Percentiles rank a stretch among this genome's conserved stretches.
Conservation (phyloP, 2,888 invertebrate species). For the Leucoma salicis region DNA sequence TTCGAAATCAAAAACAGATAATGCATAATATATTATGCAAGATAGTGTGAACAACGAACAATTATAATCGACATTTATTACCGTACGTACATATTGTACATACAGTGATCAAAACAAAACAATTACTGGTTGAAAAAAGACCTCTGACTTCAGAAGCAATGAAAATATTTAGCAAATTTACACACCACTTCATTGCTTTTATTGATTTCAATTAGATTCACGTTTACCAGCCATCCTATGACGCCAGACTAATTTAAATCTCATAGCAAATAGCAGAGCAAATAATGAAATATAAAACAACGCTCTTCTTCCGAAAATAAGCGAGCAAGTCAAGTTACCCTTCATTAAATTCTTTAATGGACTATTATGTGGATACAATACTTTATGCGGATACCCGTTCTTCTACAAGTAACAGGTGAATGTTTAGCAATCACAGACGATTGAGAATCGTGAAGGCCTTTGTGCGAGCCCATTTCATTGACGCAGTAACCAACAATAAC, state of each 20-base stretch:
- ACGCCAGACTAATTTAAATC: constrained; percentile 12
- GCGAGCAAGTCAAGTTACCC: too few species aligned
- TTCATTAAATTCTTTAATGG: constrained; percentile 18
- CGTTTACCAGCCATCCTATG: constrained; percentile 28
- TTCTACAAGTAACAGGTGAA: constrained; percentile 40
- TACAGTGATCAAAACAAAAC: constrained; percentile 36
- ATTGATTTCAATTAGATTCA: constrained; percentile 51
- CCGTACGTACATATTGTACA: too few species aligned
- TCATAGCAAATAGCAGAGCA: not conserved
- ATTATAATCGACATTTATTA: too few species aligned
- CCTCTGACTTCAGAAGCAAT: constrained; percentile 35
- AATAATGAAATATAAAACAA: not conserved
- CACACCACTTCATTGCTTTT: constrained; percentile 43
- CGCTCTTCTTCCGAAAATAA: constrained; percentile 4
- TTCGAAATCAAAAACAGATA: constrained; percentile 20
- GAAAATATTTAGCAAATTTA: constrained; percentile 47
- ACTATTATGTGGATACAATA: constrained; percentile 10
- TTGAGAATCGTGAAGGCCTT: constrained; percentile 40
- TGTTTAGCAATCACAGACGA: constrained; percentile 34
- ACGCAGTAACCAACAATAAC: constrained; percentile 60
- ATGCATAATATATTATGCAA: constrained; percentile 24
- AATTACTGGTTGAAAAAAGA: constrained; percentile 32
- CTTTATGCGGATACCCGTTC: constrained; percentile 15
- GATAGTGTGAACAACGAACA: constrained; percentile 17
- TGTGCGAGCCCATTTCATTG: constrained; percentile 37